Base-by-base conservation (phyloP, 2,797 vertebrate species). In the Babyrousa celebensis region DNA sequence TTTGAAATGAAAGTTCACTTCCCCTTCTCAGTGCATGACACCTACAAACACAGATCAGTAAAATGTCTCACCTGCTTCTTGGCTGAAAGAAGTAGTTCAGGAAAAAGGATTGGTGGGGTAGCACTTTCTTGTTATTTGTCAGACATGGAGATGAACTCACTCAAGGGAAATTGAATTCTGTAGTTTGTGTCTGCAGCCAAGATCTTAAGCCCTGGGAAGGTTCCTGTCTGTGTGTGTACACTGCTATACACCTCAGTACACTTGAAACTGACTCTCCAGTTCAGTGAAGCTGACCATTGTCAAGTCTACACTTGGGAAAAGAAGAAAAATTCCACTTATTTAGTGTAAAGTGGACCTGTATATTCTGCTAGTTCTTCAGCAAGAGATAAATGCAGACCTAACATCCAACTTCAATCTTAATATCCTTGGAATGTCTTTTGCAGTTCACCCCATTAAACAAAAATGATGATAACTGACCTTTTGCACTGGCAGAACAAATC, bases 381-480 rank as follows among this genome's bases (percentile, higher is more conserved):
- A 74, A 65, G 48, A 78, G 77, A 18, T 67, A 74, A n/a, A 84
- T 89, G 25, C 6, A 54, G 65, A 40, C 32, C 67, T 90, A 90
- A 82, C 25, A 79, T 54, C 29, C 29, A 78, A 23, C 32, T 91
- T 91, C 3, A 90, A 6, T 85, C 36, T 83, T 16, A 62, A 83
- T 94, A 72, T 85, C 77, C 25, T 84, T 85, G 58, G 17, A 82
- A 23, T 96, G 10, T 40, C 78, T 48, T 88, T 93, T 91, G n/a
- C 62, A 89, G 1, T 78, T 91, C 14, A 68, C 5, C 14, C 25
- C 29, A 17, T 72, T 83, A 58, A 90, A 71, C 70, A 94, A 85
- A 97, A 89, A 89, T 86, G 11, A 56, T 96, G 32, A 63, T 94
- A 94, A 86, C 78, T 84, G 18, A 71, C 70, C n/a, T 9, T 79